A percentile compares a stretch with the other conserved stretches of the same genome.
Conservation (phyloP, 2,888 invertebrate genomes). For the Polylopha cassiicola region DNA sequence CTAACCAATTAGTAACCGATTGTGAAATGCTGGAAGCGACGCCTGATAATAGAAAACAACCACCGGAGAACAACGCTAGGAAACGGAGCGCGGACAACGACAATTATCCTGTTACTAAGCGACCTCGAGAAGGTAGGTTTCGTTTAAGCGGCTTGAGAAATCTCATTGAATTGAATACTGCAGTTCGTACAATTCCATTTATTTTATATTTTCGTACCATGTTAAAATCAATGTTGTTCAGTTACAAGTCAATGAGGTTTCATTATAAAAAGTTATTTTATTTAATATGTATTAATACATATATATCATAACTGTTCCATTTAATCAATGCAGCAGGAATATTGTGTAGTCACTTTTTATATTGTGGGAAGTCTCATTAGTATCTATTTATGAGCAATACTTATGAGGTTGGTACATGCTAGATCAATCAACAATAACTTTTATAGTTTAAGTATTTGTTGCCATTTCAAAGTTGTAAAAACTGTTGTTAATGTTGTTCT, state of each 20-base stretch:
- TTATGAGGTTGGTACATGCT: too few relatives aligned
- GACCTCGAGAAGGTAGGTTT: slow-evolving; percentile 65
- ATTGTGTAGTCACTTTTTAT: slow-evolving; percentile 21
- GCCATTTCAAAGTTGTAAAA: slow-evolving; percentile 68
- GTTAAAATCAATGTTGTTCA: slow-evolving; percentile 1
- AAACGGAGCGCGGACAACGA: slow-evolving; percentile 63
- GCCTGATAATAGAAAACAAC: slow-evolving; percentile 28
- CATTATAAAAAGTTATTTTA: slow-evolving; percentile 24
- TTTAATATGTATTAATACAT: background rate
- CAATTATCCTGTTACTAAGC: slow-evolving; percentile 56
- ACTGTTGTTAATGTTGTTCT: too few relatives aligned
- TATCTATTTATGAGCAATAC: slow-evolving; percentile 4
- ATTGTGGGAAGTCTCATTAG: slow-evolving; percentile 28
- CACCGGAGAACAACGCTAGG: slow-evolving; percentile 44
- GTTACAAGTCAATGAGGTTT: slow-evolving; percentile 30
- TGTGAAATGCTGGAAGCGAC: slow-evolving; percentile 64
- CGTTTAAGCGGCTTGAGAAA: slow-evolving; percentile 33
- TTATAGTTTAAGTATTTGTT: slow-evolving; percentile 46
- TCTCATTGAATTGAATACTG: slow-evolving; percentile 41
- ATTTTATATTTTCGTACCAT: too few relatives aligned
- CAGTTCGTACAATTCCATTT: too few relatives aligned
- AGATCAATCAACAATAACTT: background rate
- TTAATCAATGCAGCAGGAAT: slow-evolving; percentile 36
- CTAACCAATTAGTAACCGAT: slow-evolving; percentile 43
- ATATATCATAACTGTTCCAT: slow-evolving; percentile 9